These are phyloP conservation scores for Hypsopygia costalis DNA, from an alignment of 2,888 invertebrate genomes.

Conservation along the genomic window DNA sequence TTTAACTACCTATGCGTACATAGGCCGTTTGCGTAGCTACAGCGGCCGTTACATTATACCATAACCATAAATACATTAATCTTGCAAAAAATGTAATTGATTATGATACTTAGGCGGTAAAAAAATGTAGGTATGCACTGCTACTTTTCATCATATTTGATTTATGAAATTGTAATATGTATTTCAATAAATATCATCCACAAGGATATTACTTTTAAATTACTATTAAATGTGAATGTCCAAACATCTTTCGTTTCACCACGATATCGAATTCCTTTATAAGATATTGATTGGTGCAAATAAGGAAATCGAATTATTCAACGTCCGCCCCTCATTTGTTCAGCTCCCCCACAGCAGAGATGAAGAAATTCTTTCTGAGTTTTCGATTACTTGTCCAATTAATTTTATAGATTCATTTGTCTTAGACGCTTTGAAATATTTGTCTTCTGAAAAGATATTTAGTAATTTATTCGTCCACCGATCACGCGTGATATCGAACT, in stretches of 20 bases:
- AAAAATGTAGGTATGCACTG: too few species aligned
- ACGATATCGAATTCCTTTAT: slow-evolving; percentile 63
- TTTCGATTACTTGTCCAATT: slow-evolving; percentile 81
- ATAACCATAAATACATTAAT: too few species aligned
- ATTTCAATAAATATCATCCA: background rate
- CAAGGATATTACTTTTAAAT: slow-evolving; percentile 12
- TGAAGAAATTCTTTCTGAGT: slow-evolving; percentile 80
- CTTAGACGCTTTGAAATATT: slow-evolving; percentile 66
- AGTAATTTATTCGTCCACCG: slow-evolving; percentile 8
- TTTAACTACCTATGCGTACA: too few species aligned
- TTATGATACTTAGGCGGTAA: too few species aligned
- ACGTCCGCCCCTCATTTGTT: slow-evolving; percentile 80
- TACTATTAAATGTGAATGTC: slow-evolving; percentile 29
- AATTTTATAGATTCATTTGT: slow-evolving; percentile 80
- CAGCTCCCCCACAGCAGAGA: slow-evolving; percentile 72
- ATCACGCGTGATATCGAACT: background rate
- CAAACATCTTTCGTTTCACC: slow-evolving; percentile 39
- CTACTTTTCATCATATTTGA: too few species aligned
- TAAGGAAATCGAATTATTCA: slow-evolving; percentile 81
- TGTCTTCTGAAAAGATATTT: slow-evolving; percentile 17
- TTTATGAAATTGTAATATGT: too few species aligned
- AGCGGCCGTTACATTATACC: too few species aligned
- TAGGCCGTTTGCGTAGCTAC: too few species aligned
- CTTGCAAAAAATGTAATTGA: too few species aligned
- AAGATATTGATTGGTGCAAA: slow-evolving; percentile 78